Base-by-base conservation (phyloP, 2,797 vertebrate genomes). In the Melanotaenia pygmaea region DNA sequence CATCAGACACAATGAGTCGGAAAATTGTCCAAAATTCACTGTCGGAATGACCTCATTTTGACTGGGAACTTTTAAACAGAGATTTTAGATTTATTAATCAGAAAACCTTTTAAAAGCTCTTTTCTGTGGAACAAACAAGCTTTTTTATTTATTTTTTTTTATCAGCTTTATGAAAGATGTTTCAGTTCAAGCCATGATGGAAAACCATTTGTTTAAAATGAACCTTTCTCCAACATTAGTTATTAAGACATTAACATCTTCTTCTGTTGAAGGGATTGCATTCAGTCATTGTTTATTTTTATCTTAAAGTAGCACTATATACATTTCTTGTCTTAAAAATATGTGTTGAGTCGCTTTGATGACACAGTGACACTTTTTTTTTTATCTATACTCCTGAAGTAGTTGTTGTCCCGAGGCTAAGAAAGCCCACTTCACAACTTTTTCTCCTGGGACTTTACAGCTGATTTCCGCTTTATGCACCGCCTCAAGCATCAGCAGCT, bases 11-110 rank as follows among this genome's bases (percentile, higher is more conserved):
- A 24, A 56, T 24, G 20, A 59, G 16, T 12, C 6, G 11, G 10
- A 53, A 65, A 38, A 35, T 18, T 10, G 43, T 3, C 30, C 20
- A 34, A 30, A 50, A 13, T 7, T 51, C 18, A 18, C 20, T 34
- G 7, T 47, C 14, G 24, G 30, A 47, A 40, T 7, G 3, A 40
- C 35, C n/a, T 22, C 20, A 50, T 47, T 5, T 3, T 22, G 9
- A 38, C 5, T 9, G 8, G 18, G 11, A 43, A 28, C 37, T n/a
- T 47, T 50, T 53, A 57, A 58, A 9, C 34, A 40, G 34, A 24
- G n/a, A 54, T 74, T 20, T 59, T 54, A 38, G 40, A 58, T 58
- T 58, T 64, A 38, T 64, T 69, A 40, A 59, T 20, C 32, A 5
- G 0, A 0, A 9, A 64, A 40, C 3, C n/a, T 67, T 22, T 35